Conservation (phyloP, 2,113 vertebrate species). For the Leuciscus idus region DNA sequence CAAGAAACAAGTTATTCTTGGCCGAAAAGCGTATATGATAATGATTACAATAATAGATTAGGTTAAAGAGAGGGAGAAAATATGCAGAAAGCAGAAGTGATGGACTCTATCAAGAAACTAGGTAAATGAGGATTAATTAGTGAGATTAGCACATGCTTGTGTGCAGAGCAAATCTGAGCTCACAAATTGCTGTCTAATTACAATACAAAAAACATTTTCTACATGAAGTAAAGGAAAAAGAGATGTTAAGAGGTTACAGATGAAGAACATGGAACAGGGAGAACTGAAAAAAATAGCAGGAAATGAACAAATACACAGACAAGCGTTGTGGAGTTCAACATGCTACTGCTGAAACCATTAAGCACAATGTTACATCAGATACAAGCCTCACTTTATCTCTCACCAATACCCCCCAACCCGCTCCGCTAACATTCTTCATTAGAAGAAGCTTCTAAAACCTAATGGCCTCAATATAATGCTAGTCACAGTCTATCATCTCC, state of each 20-base stretch:
- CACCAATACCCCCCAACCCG: not conserved
- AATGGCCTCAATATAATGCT: slow-evolving; percentile 42
- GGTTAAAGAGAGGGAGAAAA: slow-evolving; percentile 10
- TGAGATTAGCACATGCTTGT: slow-evolving; percentile 51
- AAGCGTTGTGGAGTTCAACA: not conserved
- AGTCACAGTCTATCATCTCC: slow-evolving; percentile 38
- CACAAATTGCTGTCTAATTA: slow-evolving; percentile 44
- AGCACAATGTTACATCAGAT: not conserved
- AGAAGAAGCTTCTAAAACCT: slow-evolving; percentile 27
- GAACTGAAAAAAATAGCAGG: not conserved
- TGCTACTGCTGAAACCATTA: not conserved
- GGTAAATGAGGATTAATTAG: slow-evolving; percentile 55
- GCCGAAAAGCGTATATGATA: slow-evolving; percentile 23
- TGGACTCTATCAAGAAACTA: slow-evolving; percentile 2
- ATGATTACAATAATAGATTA: slow-evolving; percentile 41
- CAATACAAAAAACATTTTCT: slow-evolving; percentile 38
- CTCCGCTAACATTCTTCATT: too few relatives aligned
- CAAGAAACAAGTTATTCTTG: slow-evolving; percentile 37
- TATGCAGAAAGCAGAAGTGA: slow-evolving; percentile 28
- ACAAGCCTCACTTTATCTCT: not conserved
- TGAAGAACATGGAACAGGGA: slow-evolving; percentile 21
- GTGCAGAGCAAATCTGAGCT: slow-evolving; percentile 43
- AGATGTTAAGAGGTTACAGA: slow-evolving; percentile 3
- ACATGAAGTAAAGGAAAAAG: slow-evolving; percentile 10
- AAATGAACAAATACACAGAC: not conserved